Evolutionary conservation across 2,113 vertebrate species (phyloP), one percentile per base, ranked within the genome.

Genomic region (Hypomesus transpacificus): DNA sequence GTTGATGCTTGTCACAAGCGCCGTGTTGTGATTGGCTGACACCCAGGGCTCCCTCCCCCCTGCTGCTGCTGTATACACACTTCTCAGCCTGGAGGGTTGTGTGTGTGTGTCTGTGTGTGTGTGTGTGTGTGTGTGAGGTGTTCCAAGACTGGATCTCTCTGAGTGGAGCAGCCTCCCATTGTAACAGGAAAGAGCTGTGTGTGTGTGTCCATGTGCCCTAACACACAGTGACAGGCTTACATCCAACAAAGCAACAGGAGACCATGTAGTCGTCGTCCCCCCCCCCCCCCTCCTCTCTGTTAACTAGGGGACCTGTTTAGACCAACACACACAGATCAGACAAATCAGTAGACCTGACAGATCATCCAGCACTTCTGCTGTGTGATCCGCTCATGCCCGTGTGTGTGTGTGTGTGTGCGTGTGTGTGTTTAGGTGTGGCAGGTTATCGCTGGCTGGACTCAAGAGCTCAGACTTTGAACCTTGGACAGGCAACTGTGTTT

Each of bases 141-240:
- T 71, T 51, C 16, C 61, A 34, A 70, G 75, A 76, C 9, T 71
- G 46, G 28, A 75, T 82, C 77, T 71, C 78, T 60, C 69, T 77
- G 39, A 28, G 78, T 58, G 65, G 77, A 67, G 68, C 60, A 68
- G 7, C 31, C 31, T 34, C 31, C 31, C 31, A 34, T 34, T 73
- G 69, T 76, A 80, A 82, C 87, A 78, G 66, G 6, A 34, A 34
- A 34, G 31, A 34, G 31, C 4, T 34, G 31, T 34, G 31, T 34
- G 31, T 34, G 31, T 34, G 31, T 34, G 31, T 34, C 31, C 31
- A 34, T 34, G 31, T 34, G 7, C 31, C 5, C 31, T 34, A 34
- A 34, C 31, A 34, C 31, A 6, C 6, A 6, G 31, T 34, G 7
- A 7, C 31, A 34, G 31, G 7, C 31, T 34, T 34, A 5, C 31